phyloP scores from a whole-genome alignment of 2,797 vertebrate genomes.

The Girardinus metallicus region DNA sequence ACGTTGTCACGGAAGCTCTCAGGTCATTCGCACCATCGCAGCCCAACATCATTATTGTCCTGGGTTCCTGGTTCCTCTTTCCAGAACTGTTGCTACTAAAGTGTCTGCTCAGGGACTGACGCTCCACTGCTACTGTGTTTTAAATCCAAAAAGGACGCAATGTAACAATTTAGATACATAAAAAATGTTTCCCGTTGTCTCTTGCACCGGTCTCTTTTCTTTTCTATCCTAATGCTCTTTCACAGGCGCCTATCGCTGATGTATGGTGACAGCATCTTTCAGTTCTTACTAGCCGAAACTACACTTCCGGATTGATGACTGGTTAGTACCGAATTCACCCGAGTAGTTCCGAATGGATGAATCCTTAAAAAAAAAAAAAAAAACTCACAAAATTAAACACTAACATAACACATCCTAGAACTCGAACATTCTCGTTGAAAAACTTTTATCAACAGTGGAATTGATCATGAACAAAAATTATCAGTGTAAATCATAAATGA shows the following conservation, averaged over 20 bases:
- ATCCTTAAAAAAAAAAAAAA: background rate
- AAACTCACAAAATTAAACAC: no score
- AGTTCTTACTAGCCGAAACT: constrained; percentile 28
- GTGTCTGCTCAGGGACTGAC: constrained; percentile 26
- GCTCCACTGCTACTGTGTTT: background rate
- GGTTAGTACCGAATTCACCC: constrained; percentile 16
- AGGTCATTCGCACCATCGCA: constrained; percentile 25
- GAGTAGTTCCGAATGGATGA: background rate
- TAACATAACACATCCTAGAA: background rate
- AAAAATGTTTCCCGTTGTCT: background rate
- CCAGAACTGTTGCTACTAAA: constrained; percentile 10
- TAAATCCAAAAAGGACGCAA: background rate
- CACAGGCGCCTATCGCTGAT: constrained; percentile 5
- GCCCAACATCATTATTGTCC: constrained; percentile 27
- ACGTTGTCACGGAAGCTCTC: background rate
- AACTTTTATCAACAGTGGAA: background rate
- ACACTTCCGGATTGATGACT: constrained; percentile 75
- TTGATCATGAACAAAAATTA: background rate
- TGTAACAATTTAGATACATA: background rate
- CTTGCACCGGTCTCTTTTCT: constrained; percentile 3
- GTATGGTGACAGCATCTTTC: constrained; percentile 37
- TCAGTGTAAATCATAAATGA: background rate
- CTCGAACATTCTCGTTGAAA: background rate
- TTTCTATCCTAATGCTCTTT: constrained; percentile 20
- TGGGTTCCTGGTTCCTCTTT: background rate